These are phyloP conservation scores for Struthio camelus DNA, from an alignment of 2,113 vertebrate species.

Conservation along the genomic window DNA sequence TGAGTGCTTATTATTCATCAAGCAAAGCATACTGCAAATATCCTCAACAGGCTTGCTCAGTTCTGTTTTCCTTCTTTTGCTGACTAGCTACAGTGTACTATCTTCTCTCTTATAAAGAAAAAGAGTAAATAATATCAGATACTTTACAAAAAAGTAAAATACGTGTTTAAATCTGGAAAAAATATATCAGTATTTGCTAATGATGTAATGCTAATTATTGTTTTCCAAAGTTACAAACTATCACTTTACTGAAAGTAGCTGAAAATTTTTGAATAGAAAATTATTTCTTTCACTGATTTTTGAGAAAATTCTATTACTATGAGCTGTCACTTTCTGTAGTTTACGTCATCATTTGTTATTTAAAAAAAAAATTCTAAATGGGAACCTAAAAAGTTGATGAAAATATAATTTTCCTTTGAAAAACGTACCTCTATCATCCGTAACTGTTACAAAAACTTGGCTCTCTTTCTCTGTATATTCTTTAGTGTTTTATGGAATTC, in stretches of 20 bases:
- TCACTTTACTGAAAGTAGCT: not conserved
- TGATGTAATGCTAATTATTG: not conserved
- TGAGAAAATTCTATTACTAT: not conserved
- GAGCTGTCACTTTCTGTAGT: not conserved
- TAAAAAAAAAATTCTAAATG: not conserved
- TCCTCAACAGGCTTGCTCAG: not conserved
- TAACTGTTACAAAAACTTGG: not conserved
- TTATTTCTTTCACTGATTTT: not conserved
- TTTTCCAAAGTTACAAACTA: not conserved
- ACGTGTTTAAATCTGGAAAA: not conserved
- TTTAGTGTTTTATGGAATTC: not conserved
- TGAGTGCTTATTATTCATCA: constrained; percentile 49
- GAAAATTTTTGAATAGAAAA: not conserved
- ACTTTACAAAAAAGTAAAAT: not conserved
- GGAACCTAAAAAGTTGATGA: not conserved
- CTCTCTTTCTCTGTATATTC: not conserved
- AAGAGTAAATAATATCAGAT: not conserved
- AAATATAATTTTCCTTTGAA: not conserved
- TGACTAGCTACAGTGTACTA: not conserved
- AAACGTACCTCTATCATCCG: not conserved
- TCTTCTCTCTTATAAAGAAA: not conserved
- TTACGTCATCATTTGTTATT: not conserved
- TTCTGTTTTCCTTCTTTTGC: constrained; percentile 23
- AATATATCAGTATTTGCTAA: not conserved
- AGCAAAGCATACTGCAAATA: constrained; percentile 12